Evolutionary conservation across 2,888 invertebrate genomes (phyloP).

Genomic region (Bombylius major): DNA sequence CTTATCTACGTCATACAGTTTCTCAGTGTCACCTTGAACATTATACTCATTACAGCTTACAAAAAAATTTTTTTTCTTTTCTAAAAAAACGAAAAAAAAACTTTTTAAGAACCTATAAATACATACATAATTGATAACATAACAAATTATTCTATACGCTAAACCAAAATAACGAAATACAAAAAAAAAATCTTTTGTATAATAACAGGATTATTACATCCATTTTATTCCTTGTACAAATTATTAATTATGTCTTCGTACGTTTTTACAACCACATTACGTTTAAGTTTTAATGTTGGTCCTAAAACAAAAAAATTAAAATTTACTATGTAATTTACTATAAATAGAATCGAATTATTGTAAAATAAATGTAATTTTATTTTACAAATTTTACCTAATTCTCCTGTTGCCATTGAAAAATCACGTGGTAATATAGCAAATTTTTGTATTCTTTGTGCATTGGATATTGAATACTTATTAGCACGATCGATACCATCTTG

Average conservation of each 20-base stretch:
- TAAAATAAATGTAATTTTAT: background rate
- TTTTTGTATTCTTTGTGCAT: constrained; percentile 79
- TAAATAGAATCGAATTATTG: background rate
- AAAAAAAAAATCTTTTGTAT: too few relatives aligned
- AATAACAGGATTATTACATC: too few relatives aligned
- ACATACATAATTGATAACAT: too few relatives aligned
- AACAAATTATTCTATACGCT: too few relatives aligned
- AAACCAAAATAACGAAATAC: too few relatives aligned
- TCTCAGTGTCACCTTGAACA: too few relatives aligned
- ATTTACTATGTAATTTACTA: too few relatives aligned
- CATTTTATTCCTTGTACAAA: constrained; percentile 44
- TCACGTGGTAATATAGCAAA: constrained; percentile 70
- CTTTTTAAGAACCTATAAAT: too few relatives aligned
- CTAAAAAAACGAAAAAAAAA: too few relatives aligned
- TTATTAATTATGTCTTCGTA: constrained; percentile 62
- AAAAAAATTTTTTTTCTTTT: too few relatives aligned
- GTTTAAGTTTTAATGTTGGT: constrained; percentile 69
- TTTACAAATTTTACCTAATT: constrained; percentile 40
- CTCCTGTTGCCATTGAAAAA: constrained; percentile 74
- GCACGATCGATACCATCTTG: constrained; percentile 63
- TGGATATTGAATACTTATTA: constrained; percentile 66
- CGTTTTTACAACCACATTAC: constrained; percentile 57
- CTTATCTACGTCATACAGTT: too few relatives aligned
- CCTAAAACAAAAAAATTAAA: constrained; percentile 40
- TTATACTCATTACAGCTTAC: too few relatives aligned